A percentile compares a stretch with the other conserved stretches of the same genome.
Evolutionary conservation across 2,797 vertebrate species (phyloP).

Genomic region (Pseudomugil tenellus): DNA sequence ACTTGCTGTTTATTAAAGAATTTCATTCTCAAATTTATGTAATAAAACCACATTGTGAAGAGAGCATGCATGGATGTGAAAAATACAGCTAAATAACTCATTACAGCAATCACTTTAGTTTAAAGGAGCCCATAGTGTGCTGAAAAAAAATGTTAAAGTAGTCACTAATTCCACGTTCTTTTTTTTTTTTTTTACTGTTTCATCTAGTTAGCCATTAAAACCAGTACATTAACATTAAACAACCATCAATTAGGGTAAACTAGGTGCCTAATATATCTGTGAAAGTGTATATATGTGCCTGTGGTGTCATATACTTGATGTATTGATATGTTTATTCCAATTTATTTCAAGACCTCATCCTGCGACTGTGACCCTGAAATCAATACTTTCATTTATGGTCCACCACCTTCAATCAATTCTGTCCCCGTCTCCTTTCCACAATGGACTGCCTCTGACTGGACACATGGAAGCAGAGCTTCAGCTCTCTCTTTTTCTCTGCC

Average conservation of each 20-base stretch:
- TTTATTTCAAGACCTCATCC: constrained; percentile 83
- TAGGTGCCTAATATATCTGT: constrained; percentile 75
- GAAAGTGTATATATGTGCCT: constrained; percentile 61
- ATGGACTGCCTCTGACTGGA: constrained; percentile 74
- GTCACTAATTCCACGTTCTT: constrained; percentile 21
- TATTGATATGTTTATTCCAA: constrained; percentile 85
- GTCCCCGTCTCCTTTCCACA: constrained; percentile 59
- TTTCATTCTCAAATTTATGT: constrained; percentile 33
- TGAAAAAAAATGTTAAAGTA: constrained; percentile 14
- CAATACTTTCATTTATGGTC: constrained; percentile 84
- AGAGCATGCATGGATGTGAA: constrained; percentile 1
- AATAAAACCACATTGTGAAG: constrained; percentile 3
- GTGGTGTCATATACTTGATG: constrained; percentile 78
- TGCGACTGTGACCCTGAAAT: constrained; percentile 78
- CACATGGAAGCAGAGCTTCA: constrained; percentile 67
- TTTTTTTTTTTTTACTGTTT: constrained; percentile 49
- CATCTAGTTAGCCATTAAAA: constrained; percentile 52
- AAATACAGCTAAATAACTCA: constrained; percentile 15
- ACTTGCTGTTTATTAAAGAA: constrained; percentile 38
- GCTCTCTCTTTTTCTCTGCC: constrained; percentile 22
- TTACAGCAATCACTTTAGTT: constrained; percentile 20
- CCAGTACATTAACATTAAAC: constrained; percentile 63
- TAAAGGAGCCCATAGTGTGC: constrained; percentile 7
- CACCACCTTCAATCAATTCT: constrained; percentile 82
- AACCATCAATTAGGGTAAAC: constrained; percentile 72